Evolutionary conservation across 92 coral and sea anemone genomes (phyloP), one percentile per base, ranked within the genome.

Genomic region (Galaxea fascicularis): DNA sequence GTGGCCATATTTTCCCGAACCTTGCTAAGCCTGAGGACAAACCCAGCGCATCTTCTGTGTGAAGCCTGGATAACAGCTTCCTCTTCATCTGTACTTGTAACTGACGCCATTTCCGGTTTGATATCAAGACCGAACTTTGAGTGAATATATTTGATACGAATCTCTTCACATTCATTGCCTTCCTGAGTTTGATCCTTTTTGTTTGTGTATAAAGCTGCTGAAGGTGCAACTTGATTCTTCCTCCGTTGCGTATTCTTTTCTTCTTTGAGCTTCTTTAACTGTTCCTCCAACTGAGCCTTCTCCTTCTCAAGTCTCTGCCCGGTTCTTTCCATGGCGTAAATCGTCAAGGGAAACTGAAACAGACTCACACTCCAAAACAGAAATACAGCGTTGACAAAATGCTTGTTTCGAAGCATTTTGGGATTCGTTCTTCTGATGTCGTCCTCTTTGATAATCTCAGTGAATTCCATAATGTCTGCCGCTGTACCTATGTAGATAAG

Each of bases 381-480:
- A 51, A 95, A 77, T 65, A 95, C 90, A 14, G 98, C 95, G 17
- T 94, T 84, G 25, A 90, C 98, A 57, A 95, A 94, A 54, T 78
- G 87, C 21, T 73, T 63, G 78, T 91, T 93, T 78, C 73, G 79
- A 85, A 93, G 82, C 97, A 93, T 93, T 35, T 93, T 82, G 10
- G 91, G 83, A 73, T 91, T 90, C 39, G 77, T 89, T 77, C 21
- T 89, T 15, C 96, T 92, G 65, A 93, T 93, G 45, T 93, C 97
- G 9, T 93, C 93, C 71, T 93, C 98, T 64, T 95, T 93, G 80
- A 94, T 92, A 39, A 95, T 91, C 72, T 92, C 98, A 0, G 98
- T 95, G 79, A 95, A 93, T 78, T 95, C 98, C 84, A 95, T 94
- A 73, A 95, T 95, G 65, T 95, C 98, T 10, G 98, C 98, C 4